A percentile compares a stretch with the other conserved stretches of the same genome.
These are phyloP conservation scores for Tympanuchus pallidicinctus DNA, from an alignment of 2,113 vertebrate species.

Conservation along the genomic window DNA sequence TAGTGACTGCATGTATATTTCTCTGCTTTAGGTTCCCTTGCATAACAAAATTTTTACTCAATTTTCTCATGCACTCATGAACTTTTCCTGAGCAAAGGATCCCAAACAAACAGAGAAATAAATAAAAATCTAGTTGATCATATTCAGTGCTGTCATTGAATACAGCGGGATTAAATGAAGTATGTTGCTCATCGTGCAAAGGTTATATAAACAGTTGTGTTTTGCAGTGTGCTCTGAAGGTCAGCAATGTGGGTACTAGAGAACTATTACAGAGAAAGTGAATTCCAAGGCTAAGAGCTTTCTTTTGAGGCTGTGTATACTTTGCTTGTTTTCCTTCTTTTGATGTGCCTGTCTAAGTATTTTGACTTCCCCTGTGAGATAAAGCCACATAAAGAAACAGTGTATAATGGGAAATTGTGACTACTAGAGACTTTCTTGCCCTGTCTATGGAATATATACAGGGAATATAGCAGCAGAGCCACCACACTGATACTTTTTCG, in stretches of 20 bases:
- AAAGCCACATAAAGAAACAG: not conserved
- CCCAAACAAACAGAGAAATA: not conserved
- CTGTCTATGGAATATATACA: not conserved
- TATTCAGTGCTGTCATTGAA: not conserved
- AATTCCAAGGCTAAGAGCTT: not conserved
- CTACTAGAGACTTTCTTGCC: not conserved
- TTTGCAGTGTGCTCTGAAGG: not conserved
- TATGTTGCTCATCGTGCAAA: not conserved
- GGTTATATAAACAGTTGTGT: not conserved
- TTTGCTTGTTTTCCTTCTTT: conserved; percentile 18
- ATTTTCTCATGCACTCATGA: not conserved
- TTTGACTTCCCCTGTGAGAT: not conserved
- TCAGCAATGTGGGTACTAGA: not conserved
- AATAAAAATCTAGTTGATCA: not conserved
- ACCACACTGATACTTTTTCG: not conserved
- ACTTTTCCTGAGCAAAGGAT: not conserved
- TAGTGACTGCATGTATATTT: not conserved
- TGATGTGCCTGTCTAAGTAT: not conserved
- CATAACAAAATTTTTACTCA: not conserved
- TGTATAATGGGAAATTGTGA: not conserved
- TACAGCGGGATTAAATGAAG: not conserved
- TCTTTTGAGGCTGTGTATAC: not conserved
- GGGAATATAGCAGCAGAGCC: not conserved
- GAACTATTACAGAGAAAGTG: not conserved
- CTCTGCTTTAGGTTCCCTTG: not conserved